Conservation (phyloP, 2,888 invertebrate genomes). For the Euclidia mi region DNA sequence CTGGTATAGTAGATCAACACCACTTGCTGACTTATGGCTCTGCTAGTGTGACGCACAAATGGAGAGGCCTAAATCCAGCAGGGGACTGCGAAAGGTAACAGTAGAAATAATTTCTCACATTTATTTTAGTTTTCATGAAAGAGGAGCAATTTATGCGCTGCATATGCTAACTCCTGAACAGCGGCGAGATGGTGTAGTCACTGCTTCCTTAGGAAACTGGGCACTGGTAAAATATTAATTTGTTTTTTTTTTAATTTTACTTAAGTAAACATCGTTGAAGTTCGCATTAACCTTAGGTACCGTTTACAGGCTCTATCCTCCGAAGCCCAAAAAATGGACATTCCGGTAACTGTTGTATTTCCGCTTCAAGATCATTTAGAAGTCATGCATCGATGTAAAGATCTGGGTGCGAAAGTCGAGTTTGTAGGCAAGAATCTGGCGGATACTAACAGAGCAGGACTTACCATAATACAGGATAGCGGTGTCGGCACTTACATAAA, state of each 20-base stretch:
- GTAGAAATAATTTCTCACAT: no score
- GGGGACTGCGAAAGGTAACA: no score
- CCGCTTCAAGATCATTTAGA: constrained; percentile 94
- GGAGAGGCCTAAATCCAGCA: no score
- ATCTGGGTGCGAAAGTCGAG: constrained; percentile 94
- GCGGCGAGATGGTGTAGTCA: constrained; percentile 93
- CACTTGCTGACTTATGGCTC: no score
- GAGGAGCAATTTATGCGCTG: constrained; percentile 95
- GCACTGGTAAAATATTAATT: constrained; percentile 92
- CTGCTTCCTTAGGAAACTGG: constrained; percentile 97
- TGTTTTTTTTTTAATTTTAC: no score
- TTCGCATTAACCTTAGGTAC: neutral
- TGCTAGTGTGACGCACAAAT: no score
- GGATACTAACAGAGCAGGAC: constrained; percentile 94
- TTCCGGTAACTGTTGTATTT: constrained; percentile 95
- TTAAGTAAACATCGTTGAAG: neutral
- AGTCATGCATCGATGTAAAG: constrained; percentile 94
- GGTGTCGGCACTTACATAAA: constrained; percentile 93
- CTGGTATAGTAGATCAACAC: no score
- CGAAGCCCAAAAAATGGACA: constrained; percentile 91
- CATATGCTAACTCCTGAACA: constrained; percentile 92
- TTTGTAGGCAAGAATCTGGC: constrained; percentile 93
- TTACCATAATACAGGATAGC: constrained; percentile 91
- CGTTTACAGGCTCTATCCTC: constrained; percentile 89
- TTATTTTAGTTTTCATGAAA: constrained; percentile 94